Conservation (phyloP, 37 sponge, comb jelly and placozoan genomes). For the Spongilla lacustris region DNA sequence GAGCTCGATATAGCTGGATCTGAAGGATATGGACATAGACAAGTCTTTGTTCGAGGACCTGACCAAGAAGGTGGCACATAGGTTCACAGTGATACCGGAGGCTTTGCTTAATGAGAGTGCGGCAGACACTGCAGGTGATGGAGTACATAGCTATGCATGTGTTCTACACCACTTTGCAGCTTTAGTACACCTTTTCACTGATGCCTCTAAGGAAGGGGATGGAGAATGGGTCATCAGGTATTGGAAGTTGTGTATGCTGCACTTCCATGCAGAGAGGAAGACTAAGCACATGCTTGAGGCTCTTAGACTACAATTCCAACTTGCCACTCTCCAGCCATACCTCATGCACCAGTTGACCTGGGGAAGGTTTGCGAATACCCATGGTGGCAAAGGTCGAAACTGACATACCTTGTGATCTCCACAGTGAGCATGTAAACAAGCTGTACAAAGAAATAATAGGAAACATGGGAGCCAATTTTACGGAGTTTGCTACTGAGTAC, state of each 20-base stretch:
- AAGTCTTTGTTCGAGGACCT: too few relatives aligned
- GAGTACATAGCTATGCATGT: conserved; percentile 19
- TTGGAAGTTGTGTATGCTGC: conserved; percentile 13
- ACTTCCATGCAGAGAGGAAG: conserved; percentile 6
- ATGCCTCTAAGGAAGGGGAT: conserved; percentile 33
- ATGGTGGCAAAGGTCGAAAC: conserved; percentile 39
- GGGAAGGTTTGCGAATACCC: conserved; percentile 31
- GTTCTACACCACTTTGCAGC: conserved; percentile 18
- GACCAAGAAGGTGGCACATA: too few relatives aligned
- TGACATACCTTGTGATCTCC: conserved; percentile 52
- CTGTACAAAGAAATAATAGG: conserved; percentile 32
- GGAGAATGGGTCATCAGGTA: conserved; percentile 8
- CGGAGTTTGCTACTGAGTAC: conserved; percentile 3
- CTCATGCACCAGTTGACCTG: conserved; percentile 14
- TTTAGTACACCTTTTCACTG: conserved; percentile 4
- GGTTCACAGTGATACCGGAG: too few relatives aligned
- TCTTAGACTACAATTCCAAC: conserved; percentile 5
- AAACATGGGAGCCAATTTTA: conserved; percentile 45
- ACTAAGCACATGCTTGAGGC: conserved; percentile 21
- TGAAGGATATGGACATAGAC: too few relatives aligned
- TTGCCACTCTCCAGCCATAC: not conserved
- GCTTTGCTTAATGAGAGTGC: too few relatives aligned
- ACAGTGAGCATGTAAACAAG: conserved; percentile 62
- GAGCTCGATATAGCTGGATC: too few relatives aligned
- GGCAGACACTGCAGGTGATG: not conserved